Percentiles rank a stretch among this genome's conserved stretches.
Evolutionary conservation across 2,888 invertebrate species (phyloP).

Genomic region (Tuberolachnus salignus): DNA sequence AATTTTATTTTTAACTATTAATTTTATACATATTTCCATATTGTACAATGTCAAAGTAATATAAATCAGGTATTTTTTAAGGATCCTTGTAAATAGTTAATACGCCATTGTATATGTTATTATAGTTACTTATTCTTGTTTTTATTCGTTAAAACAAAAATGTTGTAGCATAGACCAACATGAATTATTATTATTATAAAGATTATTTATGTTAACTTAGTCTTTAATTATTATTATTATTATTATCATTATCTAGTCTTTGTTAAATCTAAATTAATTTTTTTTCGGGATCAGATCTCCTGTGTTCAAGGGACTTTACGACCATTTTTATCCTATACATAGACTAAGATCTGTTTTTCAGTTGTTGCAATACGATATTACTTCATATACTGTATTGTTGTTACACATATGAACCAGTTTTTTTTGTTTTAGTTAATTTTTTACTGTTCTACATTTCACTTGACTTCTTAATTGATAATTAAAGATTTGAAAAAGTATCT

Average conservation of each 20-base stretch:
- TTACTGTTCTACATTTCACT: slow-evolving; percentile 22
- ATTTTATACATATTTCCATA: too few relatives aligned
- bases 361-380: not conserved
- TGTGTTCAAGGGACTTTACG: slow-evolving; percentile 25
- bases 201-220: slow-evolving; percentile 51
- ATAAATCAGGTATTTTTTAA: too few relatives aligned
- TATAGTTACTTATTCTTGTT: slow-evolving; percentile 51
- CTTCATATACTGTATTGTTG: slow-evolving; percentile 20
- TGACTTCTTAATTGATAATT: not conserved
- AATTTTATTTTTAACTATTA: too few relatives aligned
- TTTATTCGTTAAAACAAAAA: slow-evolving; percentile 40
- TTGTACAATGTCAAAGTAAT: too few relatives aligned
- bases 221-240: slow-evolving; percentile 37
- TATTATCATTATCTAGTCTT: slow-evolving; percentile 49
- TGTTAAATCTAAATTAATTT: slow-evolving; percentile 39
- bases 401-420: not conserved
- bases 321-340: not conserved
- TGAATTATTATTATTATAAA: slow-evolving; percentile 35
- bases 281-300: slow-evolving; percentile 38
- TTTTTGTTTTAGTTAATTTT: slow-evolving; percentile 32
- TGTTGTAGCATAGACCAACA: slow-evolving; percentile 31
- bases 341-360: slow-evolving; percentile 20
- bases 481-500: not conserved
- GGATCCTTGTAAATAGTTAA: slow-evolving; percentile 28
- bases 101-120: slow-evolving; percentile 42